A percentile compares a stretch with the other conserved stretches of the same genome.
Evolutionary conservation across 2,888 invertebrate genomes (phyloP).

Genomic region (Rhorus exstirpatorius): DNA sequence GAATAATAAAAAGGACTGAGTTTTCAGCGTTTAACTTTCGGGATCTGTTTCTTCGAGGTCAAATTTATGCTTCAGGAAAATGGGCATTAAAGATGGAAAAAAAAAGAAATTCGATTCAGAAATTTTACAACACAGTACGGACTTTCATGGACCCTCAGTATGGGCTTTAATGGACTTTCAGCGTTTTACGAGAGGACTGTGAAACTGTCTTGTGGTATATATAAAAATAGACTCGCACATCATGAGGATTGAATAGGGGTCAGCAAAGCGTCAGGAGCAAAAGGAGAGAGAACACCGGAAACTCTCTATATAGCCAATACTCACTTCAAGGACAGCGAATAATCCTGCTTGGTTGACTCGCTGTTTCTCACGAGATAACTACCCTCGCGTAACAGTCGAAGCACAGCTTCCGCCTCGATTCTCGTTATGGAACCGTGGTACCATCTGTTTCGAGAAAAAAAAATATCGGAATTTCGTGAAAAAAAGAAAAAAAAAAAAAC

Average conservation of each 20-base stretch:
- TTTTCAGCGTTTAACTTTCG: too few species aligned
- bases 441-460: slow-evolving; percentile 89
- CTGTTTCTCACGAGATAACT: slow-evolving; percentile 98
- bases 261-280: slow-evolving; percentile 17
- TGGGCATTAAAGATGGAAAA: too few species aligned
- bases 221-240: too few species aligned
- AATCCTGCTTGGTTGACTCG: slow-evolving; percentile 97
- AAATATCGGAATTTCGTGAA: background rate
- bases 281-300: slow-evolving; percentile 33
- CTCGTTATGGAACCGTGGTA: slow-evolving; percentile 97
- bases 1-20: too few species aligned
- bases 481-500: background rate
- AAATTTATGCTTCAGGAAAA: too few species aligned
- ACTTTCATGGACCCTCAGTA: too few species aligned
- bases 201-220: slow-evolving; percentile 8
- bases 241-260: slow-evolving; percentile 39
- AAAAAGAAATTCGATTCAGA: too few species aligned
- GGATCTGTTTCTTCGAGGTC: too few species aligned
- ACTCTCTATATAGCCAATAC: slow-evolving; percentile 85
- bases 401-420: slow-evolving; percentile 95
- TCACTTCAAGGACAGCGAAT: slow-evolving; percentile 97
- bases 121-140: too few species aligned
- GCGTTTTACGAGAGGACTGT: slow-evolving; percentile 21
- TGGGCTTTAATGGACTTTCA: too few species aligned
- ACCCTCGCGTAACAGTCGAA: slow-evolving; percentile 94